Conservation (phyloP, 2,113 vertebrate genomes). For the Octodon degus region DNA sequence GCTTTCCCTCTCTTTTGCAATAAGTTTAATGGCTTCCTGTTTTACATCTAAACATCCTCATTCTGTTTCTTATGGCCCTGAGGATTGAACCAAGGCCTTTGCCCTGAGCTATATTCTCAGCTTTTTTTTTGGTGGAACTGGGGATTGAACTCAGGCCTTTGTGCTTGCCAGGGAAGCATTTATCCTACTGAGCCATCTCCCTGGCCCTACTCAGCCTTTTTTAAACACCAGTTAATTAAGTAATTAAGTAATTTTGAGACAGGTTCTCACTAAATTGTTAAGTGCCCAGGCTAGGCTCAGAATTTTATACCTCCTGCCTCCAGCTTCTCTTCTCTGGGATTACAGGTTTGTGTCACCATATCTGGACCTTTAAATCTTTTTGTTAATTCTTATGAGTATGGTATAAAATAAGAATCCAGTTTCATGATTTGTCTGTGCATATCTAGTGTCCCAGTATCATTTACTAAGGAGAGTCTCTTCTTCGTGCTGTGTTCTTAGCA, state of each 20-base stretch:
- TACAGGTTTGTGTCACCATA: neutral
- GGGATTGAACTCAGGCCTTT: no score
- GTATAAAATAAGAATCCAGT: neutral
- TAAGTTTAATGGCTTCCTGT: neutral
- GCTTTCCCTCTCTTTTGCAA: neutral
- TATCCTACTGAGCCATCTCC: no score
- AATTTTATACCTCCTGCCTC: neutral
- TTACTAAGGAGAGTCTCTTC: neutral
- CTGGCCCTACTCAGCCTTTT: neutral
- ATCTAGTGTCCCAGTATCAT: neutral
- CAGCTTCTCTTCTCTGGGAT: neutral
- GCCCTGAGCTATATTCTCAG: neutral
- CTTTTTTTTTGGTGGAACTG: no score
- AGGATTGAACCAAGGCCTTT: neutral
- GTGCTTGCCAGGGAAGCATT: no score
- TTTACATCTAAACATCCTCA: neutral
- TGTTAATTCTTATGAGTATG: neutral
- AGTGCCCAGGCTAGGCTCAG: neutral
- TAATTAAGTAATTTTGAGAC: neutral
- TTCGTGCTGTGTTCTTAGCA: neutral
- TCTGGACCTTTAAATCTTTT: neutral
- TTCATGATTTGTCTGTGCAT: neutral
- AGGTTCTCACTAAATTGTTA: neutral
- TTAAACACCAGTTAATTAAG: neutral
- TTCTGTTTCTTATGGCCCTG: neutral